These are phyloP conservation scores for Hylia prasina DNA, from an alignment of 2,113 vertebrate genomes.

Conservation along the genomic window DNA sequence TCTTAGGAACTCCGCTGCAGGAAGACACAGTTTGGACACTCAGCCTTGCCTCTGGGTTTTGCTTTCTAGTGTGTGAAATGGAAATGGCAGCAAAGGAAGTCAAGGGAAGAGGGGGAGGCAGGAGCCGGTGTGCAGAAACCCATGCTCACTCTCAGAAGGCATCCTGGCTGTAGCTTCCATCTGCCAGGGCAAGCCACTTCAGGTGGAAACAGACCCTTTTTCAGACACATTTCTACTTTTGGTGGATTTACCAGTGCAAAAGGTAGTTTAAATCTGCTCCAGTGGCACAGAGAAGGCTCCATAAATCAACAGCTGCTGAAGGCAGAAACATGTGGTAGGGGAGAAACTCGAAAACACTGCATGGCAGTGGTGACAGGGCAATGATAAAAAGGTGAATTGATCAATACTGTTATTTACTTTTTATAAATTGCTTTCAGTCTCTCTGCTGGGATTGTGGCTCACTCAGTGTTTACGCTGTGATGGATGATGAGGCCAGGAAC, in stretches of 20 bases:
- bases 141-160: not conserved
- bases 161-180: not conserved
- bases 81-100: not conserved
- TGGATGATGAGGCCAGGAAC: slow-evolving; percentile 52
- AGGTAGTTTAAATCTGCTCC: not conserved
- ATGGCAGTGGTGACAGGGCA: not conserved
- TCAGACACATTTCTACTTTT: not conserved
- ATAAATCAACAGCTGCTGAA: slow-evolving; percentile 33
- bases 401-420: slow-evolving; percentile 64
- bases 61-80: not conserved
- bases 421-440: slow-evolving; percentile 59
- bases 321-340: not conserved
- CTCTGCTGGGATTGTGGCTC: slow-evolving; percentile 33
- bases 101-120: not conserved
- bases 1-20: not conserved
- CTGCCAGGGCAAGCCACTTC: not conserved
- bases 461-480: slow-evolving; percentile 41
- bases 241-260: not conserved
- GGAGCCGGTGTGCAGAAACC: not conserved
- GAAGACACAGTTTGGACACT: not conserved
- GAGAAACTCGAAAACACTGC: slow-evolving; percentile 6
- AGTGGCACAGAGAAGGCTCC: not conserved
- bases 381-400: slow-evolving; percentile 58
- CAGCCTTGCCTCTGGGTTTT: not conserved
- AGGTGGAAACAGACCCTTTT: not conserved